These are phyloP conservation scores for Aricia agestis DNA, from an alignment of 1,140 invertebrate genomes.

Conservation along the genomic window DNA sequence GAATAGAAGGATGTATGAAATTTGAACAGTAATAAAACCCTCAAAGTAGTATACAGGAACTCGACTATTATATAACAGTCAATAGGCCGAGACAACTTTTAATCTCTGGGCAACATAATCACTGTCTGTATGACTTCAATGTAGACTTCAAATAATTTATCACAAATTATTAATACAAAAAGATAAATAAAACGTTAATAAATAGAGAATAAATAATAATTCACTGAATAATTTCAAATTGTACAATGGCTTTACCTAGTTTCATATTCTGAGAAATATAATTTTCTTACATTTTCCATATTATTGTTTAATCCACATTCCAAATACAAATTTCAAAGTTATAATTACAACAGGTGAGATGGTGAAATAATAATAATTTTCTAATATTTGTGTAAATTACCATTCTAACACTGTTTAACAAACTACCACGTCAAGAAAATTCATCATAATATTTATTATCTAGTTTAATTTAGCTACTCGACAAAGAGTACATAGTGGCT, in stretches of 20 bases:
- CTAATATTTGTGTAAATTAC: constrained; percentile 24
- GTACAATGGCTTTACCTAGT: background rate
- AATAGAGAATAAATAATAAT: background rate
- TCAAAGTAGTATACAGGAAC: background rate
- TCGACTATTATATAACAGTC: constrained; percentile 9
- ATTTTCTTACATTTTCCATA: background rate
- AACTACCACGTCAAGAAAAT: constrained; percentile 29
- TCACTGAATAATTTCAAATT: background rate
- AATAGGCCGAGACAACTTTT: constrained; percentile 12
- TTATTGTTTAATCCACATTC: background rate
- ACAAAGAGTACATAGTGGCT: constrained; percentile 81
- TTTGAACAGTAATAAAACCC: background rate
- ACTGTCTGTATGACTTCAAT: constrained; percentile 7
- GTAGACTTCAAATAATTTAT: constrained; percentile 18
- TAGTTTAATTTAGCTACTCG: constrained; percentile 62
- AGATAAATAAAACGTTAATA: constrained; percentile 3
- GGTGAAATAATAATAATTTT: constrained; percentile 22
- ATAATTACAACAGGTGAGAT: background rate
- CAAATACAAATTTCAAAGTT: background rate
- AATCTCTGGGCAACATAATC: background rate
- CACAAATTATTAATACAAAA: constrained; percentile 9
- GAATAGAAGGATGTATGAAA: background rate
- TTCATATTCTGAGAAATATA: background rate
- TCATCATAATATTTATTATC: constrained; percentile 43
- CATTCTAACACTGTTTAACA: constrained; percentile 59